Evolutionary conservation across 2,113 vertebrate genomes (phyloP), one percentile per base, ranked within the genome.

Genomic region (Dicrurus megarhynchus): DNA sequence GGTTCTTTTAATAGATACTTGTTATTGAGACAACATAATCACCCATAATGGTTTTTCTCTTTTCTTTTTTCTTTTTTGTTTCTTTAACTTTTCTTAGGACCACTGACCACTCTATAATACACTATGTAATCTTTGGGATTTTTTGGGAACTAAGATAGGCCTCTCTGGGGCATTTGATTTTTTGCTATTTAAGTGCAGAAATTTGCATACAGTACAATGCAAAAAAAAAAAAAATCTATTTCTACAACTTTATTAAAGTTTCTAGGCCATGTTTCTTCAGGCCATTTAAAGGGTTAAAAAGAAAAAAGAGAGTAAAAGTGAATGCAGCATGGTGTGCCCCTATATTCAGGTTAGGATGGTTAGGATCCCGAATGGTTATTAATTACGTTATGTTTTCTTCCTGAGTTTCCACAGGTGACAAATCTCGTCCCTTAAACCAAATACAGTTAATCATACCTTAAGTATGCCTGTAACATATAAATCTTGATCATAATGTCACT

Each of bases 1-100:
- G 53, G 68, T 53, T 92, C 97, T 97, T 97, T 97, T 97, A 96
- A 97, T 96, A 97, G 95, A 49, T 70, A 50, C 70, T 96, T 87
- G 89, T 90, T 96, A 95, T 42, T 88, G 84, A 95, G 95, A 95
- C 90, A 93, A 92, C 76, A 64, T 94, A 94, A 96, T 97, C 85
- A 93, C 6, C 32, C 55, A 30, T 93, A 96, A 96, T 85, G 70
- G 65, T 87, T 93, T 94, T 93, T 86, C 71, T 27, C 0, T 56
- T 22, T 35, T 8, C 6, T 18, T 8, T 26, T 7, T 21, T 4
- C 6, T 19, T 60, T n/a, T 39, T 0, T 44, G 17, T 30, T 44
- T 41, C 30, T 73, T 76, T 33, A 6, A 41, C 44, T 93, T 90
- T 75, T 52, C 30, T 78, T 56, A 77, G 33, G 60, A 35, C 27